Percentiles rank a stretch among this genome's conserved stretches.
Evolutionary conservation across 2,113 vertebrate species (phyloP).

Genomic region (Coryphaenoides rupestris): DNA sequence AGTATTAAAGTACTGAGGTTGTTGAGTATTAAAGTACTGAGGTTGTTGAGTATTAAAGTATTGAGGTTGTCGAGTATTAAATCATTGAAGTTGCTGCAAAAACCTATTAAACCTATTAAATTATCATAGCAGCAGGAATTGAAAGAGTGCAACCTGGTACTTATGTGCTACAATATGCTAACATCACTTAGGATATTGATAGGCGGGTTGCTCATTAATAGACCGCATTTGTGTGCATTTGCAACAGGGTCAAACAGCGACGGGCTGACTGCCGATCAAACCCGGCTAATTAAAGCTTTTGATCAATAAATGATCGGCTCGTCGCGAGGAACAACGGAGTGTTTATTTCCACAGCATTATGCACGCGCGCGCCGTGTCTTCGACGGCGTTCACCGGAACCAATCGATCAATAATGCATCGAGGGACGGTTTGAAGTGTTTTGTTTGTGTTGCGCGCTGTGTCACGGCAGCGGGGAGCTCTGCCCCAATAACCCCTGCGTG

Average conservation of each 20-base stretch:
- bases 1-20: no score
- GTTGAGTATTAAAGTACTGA: no score
- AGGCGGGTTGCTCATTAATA: background rate
- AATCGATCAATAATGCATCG: constrained; percentile 41
- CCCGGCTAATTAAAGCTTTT: constrained; percentile 15
- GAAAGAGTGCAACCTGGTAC: no score
- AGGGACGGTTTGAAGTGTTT: constrained; percentile 15
- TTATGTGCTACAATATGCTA: no score
- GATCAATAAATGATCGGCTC: constrained; percentile 34
- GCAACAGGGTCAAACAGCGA: constrained; percentile 3
- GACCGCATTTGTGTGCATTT: constrained; percentile 5
- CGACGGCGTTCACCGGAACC: constrained; percentile 25
- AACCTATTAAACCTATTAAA: no score
- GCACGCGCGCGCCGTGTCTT: constrained; percentile 21
- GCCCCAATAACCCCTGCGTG: constrained; percentile 10
- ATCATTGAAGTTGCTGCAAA: no score
- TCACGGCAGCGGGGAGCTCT: constrained; percentile 18
- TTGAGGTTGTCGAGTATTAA: no score
- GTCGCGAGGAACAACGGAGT: constrained; percentile 13
- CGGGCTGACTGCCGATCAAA: constrained; percentile 13
- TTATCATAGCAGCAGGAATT: no score
- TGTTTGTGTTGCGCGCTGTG: constrained; percentile 22
- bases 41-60: no score
- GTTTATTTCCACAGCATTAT: constrained; percentile 32
- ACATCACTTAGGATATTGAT: no score